phyloP scores from a whole-genome alignment of 2,113 vertebrate genomes.

The Psophia crepitans region DNA sequence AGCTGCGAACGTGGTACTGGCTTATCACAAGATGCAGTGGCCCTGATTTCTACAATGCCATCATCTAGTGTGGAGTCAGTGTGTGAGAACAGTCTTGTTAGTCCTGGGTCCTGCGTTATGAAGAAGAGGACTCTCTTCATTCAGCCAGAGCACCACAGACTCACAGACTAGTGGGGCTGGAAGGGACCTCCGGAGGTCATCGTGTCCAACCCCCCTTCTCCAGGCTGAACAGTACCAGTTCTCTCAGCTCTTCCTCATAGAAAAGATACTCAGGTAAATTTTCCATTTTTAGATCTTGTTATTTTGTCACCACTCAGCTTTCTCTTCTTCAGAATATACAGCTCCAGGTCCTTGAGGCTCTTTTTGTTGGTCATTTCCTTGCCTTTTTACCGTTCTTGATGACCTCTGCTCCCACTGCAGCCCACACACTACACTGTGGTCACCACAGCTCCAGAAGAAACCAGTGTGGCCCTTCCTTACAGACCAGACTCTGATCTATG shows the following conservation, averaged over 20 bases:
- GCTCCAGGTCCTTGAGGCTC: background rate
- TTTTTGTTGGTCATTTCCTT: background rate
- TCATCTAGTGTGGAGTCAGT: background rate
- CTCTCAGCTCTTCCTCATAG: background rate
- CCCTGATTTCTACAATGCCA: background rate
- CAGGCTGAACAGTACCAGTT: background rate
- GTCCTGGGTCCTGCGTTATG: background rate
- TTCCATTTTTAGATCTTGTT: background rate
- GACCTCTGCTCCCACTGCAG: background rate
- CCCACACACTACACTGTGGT: background rate
- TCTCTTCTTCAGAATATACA: background rate
- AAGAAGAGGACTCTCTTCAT: background rate
- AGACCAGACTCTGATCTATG: no score
- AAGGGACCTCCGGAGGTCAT: background rate
- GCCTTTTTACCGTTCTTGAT: background rate
- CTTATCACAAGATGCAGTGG: background rate
- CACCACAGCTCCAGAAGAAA: background rate
- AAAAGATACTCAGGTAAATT: background rate
- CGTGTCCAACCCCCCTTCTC: background rate
- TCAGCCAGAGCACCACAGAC: background rate
- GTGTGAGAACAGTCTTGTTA: background rate
- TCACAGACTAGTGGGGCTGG: background rate
- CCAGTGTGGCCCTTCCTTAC: background rate
- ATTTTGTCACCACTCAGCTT: background rate
- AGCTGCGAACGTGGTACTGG: background rate